Evolutionary conservation across 1,140 invertebrate species (phyloP).

Genomic region (Ephestia elutella): DNA sequence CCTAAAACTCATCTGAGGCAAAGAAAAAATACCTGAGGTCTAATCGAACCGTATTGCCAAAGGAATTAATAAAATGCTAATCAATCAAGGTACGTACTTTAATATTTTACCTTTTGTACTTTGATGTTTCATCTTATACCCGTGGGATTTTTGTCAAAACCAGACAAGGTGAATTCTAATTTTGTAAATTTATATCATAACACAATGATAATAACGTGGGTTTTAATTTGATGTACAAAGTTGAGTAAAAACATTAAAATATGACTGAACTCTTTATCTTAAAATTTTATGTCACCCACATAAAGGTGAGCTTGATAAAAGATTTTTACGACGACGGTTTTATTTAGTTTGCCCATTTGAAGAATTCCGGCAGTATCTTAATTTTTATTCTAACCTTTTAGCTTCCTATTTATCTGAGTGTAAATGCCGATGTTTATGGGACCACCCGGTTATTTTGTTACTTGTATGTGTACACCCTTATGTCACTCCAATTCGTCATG

Average conservation of each 20-base stretch:
- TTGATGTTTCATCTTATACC: background rate
- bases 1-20: too few species aligned
- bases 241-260: slow-evolving; percentile 8
- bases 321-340: slow-evolving; percentile 34
- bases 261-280: slow-evolving; percentile 21
- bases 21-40: too few species aligned
- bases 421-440: slow-evolving; percentile 44
- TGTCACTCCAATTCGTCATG: slow-evolving; percentile 67
- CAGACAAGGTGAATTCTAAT: background rate
- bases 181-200: background rate
- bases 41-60: background rate
- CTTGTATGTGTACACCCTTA: slow-evolving; percentile 38
- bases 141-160: background rate
- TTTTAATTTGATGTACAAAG: background rate
- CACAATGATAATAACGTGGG: background rate
- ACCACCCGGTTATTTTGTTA: slow-evolving; percentile 57
- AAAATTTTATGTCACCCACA: slow-evolving; percentile 28
- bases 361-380: slow-evolving; percentile 47
- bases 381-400: slow-evolving; percentile 53
- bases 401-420: slow-evolving; percentile 41
- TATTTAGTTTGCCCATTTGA: slow-evolving; percentile 29
- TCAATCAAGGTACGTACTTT: background rate
- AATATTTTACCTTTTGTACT: background rate
- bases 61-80: background rate
- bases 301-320: slow-evolving; percentile 35